Percentiles rank a stretch among this genome's conserved stretches.
phyloP scores from a whole-genome alignment of 1,140 invertebrate genomes.

The Drosophila lacteicornis region DNA sequence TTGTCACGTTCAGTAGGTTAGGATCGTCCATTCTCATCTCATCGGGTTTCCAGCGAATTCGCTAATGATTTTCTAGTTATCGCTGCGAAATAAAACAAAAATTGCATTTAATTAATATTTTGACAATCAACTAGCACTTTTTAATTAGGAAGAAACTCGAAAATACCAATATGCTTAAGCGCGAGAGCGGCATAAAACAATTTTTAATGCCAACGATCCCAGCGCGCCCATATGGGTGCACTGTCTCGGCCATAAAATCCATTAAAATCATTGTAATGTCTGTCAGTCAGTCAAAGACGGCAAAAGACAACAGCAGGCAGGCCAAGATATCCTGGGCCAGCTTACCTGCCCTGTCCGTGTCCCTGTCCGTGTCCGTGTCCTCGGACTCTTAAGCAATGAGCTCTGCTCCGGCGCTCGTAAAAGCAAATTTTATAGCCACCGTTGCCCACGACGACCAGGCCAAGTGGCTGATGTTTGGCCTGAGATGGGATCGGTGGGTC shows the following conservation, averaged over 20 bases:
- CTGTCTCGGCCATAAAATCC: slow-evolving; percentile 71
- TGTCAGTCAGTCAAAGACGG: slow-evolving; percentile 64
- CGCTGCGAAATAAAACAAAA: slow-evolving; percentile 43
- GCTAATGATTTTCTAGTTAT: slow-evolving; percentile 53
- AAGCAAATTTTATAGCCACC: slow-evolving; percentile 73
- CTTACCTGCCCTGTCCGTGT: slow-evolving; percentile 50
- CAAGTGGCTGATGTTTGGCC: slow-evolving; percentile 23
- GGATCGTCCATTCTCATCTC: slow-evolving; percentile 21
- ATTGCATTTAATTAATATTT: slow-evolving; percentile 31
- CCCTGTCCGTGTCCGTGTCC: slow-evolving; percentile 15
- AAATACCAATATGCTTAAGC: slow-evolving; percentile 60
- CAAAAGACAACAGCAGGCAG: slow-evolving; percentile 25
- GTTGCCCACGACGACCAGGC: slow-evolving; percentile 35
- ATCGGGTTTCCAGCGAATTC: slow-evolving; percentile 9
- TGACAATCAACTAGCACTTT: slow-evolving; percentile 6
- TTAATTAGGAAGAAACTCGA: slow-evolving; percentile 57
- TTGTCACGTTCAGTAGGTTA: slow-evolving; percentile 2
- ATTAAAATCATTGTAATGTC: slow-evolving; percentile 83
- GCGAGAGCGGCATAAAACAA: slow-evolving; percentile 56
- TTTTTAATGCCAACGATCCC: slow-evolving; percentile 54
- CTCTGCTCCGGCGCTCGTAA: slow-evolving; percentile 61
- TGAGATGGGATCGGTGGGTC: slow-evolving; percentile 19
- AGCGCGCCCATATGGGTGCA: slow-evolving; percentile 72
- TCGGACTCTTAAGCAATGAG: slow-evolving; percentile 53
- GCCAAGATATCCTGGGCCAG: slow-evolving; percentile 32